Percentiles rank a stretch among this genome's conserved stretches.
Evolutionary conservation across 2,888 invertebrate species (phyloP).

Genomic region (Mactromeris polynyma): DNA sequence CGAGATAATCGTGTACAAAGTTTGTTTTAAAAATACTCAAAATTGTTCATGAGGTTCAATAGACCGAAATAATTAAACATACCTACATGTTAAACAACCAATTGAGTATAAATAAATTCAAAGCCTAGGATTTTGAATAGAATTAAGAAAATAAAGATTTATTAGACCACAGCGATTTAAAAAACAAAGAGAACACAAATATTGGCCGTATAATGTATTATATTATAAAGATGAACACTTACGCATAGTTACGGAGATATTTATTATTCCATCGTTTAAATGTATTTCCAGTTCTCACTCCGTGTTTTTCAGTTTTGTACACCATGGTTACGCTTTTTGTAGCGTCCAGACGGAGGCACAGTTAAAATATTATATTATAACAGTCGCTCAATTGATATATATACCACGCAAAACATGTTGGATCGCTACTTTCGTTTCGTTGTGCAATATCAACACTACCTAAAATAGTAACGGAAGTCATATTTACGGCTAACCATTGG

Average conservation of each 20-base stretch:
- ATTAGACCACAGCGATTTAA: no score
- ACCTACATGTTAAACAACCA: no score
- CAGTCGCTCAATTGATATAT: neutral
- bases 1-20: no score
- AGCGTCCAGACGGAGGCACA: no score
- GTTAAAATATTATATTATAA: neutral
- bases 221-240: neutral
- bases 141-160: no score
- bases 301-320: constrained; percentile 72
- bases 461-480: constrained; percentile 31
- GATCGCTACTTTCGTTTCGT: constrained; percentile 35
- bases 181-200: no score
- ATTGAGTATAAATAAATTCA: no score
- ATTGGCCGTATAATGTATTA: no score
- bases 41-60: no score
- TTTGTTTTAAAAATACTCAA: no score
- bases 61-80: no score
- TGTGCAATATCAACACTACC: constrained; percentile 36
- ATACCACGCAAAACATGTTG: neutral
- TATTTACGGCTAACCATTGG: constrained; percentile 28
- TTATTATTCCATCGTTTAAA: constrained; percentile 73
- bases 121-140: no score
- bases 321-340: constrained; percentile 70
- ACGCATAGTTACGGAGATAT: constrained; percentile 71
- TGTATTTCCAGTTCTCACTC: constrained; percentile 78